Evolutionary conservation across 2,888 invertebrate genomes (phyloP).

Genomic region (Sylvicola fuscatus): DNA sequence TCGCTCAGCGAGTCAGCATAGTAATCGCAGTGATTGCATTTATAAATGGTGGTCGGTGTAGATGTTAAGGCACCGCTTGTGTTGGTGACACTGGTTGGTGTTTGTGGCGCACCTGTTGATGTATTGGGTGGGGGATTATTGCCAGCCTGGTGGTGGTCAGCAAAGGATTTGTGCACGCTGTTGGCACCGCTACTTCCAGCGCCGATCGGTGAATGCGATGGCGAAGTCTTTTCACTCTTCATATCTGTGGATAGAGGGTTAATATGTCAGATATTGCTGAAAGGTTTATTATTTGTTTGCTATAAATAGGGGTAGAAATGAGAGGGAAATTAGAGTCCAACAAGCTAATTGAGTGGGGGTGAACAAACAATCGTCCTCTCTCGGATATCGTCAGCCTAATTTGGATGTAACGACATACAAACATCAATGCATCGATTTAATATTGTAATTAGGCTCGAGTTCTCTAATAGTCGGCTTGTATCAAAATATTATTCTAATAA

Average conservation of each 20-base stretch:
- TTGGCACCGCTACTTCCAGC: slow-evolving; percentile 2
- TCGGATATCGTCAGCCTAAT: too few relatives aligned
- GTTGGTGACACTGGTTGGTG: slow-evolving; percentile 2
- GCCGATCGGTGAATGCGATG: slow-evolving; percentile 7
- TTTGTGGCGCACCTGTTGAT: neutral
- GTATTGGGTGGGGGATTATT: slow-evolving; percentile 1
- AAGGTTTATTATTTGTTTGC: too few relatives aligned
- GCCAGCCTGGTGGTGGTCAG: neutral
- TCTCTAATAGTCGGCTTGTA: too few relatives aligned
- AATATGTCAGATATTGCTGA: too few relatives aligned
- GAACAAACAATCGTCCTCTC: neutral
- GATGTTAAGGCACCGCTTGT: neutral
- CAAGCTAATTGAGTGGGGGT: too few relatives aligned
- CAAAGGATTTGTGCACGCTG: neutral
- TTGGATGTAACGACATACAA: too few relatives aligned
- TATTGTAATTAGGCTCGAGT: too few relatives aligned
- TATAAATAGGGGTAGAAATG: too few relatives aligned
- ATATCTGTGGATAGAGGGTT: too few relatives aligned
- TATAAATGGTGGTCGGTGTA: slow-evolving; percentile 14
- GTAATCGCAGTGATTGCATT: slow-evolving; percentile 23
- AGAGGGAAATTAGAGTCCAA: too few relatives aligned
- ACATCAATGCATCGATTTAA: too few relatives aligned
- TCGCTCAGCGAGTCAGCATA: slow-evolving; percentile 20
- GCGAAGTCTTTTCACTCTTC: slow-evolving; percentile 9
- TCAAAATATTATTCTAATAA: too few relatives aligned